phyloP scores from a whole-genome alignment of 2,888 invertebrate genomes.

The Tenthredo mesomela region DNA sequence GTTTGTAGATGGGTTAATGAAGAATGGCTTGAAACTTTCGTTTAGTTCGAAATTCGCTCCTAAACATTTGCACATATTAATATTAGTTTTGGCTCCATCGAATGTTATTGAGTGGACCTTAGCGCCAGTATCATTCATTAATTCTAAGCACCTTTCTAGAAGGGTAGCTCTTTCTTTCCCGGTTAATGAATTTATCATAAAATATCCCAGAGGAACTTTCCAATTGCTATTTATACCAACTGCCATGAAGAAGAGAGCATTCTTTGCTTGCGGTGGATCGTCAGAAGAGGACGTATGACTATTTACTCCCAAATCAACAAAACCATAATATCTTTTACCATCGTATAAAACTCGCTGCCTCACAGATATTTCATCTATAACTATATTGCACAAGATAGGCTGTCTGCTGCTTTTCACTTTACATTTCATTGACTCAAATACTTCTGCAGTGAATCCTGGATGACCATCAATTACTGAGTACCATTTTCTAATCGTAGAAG shows the following conservation, averaged over 20 bases:
- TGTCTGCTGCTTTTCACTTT: background rate
- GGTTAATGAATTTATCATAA: conserved; percentile 57
- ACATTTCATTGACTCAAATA: background rate
- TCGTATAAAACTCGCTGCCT: conserved; percentile 20
- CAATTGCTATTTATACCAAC: conserved; percentile 57
- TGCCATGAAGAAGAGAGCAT: conserved; percentile 58
- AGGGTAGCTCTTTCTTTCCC: conserved; percentile 57
- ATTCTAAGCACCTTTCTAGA: conserved; percentile 54
- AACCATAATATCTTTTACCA: conserved; percentile 38
- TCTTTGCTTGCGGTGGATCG: conserved; percentile 48
- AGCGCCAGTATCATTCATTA: conserved; percentile 55
- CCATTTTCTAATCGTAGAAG: conserved; percentile 15
- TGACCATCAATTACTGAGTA: conserved; percentile 2
- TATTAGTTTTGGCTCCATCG: conserved; percentile 54
- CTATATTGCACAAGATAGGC: background rate
- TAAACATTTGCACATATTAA: conserved; percentile 55
- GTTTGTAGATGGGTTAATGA: conserved; percentile 49
- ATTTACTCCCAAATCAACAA: conserved; percentile 45
- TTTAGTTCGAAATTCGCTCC: conserved; percentile 53
- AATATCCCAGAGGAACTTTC: conserved; percentile 61
- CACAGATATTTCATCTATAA: conserved; percentile 39
- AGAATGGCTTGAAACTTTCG: conserved; percentile 49
- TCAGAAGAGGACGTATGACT: conserved; percentile 19
- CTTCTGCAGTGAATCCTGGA: conserved; percentile 11
- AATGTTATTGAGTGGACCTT: conserved; percentile 58